Conservation (phyloP, 2,113 vertebrate genomes). For the Misgurnus mizolepis region DNA sequence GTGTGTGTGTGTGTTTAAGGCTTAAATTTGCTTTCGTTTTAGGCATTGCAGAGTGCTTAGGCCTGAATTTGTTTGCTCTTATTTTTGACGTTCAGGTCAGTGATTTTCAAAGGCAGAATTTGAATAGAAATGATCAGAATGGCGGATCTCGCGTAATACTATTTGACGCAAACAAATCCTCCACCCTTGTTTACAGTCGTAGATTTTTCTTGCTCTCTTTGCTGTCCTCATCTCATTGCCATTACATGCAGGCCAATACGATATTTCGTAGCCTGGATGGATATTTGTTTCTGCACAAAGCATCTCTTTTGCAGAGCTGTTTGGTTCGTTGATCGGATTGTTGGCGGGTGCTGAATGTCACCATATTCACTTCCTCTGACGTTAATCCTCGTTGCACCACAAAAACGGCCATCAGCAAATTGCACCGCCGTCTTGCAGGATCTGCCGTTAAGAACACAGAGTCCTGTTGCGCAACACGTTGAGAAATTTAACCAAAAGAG, state of each 20-base stretch:
- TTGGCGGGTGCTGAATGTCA: constrained; percentile 24
- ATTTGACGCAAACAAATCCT: not conserved
- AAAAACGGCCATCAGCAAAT: constrained; percentile 10
- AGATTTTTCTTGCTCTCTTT: not conserved
- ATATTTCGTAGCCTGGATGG: not conserved
- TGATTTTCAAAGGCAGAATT: not conserved
- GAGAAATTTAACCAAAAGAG: not conserved
- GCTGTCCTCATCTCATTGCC: constrained; percentile 6
- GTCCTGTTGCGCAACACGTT: not conserved
- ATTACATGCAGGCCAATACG: not conserved
- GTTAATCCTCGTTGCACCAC: not conserved
- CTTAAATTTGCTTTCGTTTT: not conserved
- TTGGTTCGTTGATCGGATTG: not conserved
- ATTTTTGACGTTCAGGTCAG: not conserved
- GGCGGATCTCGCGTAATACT: not conserved
- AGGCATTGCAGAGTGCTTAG: not conserved
- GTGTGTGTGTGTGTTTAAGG: not conserved
- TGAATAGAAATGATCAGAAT: not conserved
- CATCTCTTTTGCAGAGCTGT: not conserved
- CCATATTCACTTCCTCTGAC: constrained; percentile 23
- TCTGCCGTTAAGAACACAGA: not conserved
- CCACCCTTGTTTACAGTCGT: constrained; percentile 11
- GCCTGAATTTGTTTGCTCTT: not conserved
- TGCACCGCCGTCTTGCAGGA: not conserved
- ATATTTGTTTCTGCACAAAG: not conserved